These are phyloP conservation scores for Drepanosiphum platanoidis DNA, from an alignment of 2,888 invertebrate species.

Conservation along the genomic window DNA sequence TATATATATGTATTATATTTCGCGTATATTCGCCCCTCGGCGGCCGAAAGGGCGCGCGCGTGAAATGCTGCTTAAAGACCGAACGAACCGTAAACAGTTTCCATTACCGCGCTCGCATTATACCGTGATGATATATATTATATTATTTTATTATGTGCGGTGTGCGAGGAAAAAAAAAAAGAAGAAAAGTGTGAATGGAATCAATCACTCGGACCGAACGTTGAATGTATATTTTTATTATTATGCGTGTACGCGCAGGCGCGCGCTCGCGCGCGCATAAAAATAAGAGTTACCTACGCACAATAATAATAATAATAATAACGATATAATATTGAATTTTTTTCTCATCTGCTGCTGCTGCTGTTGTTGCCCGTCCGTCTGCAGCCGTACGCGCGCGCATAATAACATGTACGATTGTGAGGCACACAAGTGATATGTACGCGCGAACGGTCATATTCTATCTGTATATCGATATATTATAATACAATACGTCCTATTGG, in stretches of 20 bases:
- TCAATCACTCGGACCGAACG: slow-evolving; percentile 53
- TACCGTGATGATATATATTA: not conserved
- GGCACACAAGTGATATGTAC: too few species aligned
- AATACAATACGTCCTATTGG: too few species aligned
- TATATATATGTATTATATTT: not conserved
- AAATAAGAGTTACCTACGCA: too few species aligned
- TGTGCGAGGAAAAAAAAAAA: not conserved
- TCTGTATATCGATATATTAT: not conserved
- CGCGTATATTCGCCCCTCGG: not conserved
- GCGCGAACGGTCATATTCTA: not conserved
- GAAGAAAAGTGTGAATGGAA: slow-evolving; percentile 55
- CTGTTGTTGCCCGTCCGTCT: slow-evolving; percentile 26
- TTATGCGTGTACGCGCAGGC: not conserved
- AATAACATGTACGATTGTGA: not conserved
- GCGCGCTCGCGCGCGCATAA: too few species aligned
- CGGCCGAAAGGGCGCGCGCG: slow-evolving; percentile 40
- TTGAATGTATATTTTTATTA: slow-evolving; percentile 35
- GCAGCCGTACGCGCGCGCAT: not conserved
- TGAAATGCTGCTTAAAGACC: slow-evolving; percentile 54
- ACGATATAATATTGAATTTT: slow-evolving; percentile 36
- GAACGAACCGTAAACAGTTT: slow-evolving; percentile 58
- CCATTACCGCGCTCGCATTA: slow-evolving; percentile 19
- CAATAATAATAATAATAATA: too few species aligned
- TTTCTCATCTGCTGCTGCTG: slow-evolving; percentile 44
- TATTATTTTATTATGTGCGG: not conserved